phyloP scores from a whole-genome alignment of 2,888 invertebrate genomes.

The Encarsia formosa region DNA sequence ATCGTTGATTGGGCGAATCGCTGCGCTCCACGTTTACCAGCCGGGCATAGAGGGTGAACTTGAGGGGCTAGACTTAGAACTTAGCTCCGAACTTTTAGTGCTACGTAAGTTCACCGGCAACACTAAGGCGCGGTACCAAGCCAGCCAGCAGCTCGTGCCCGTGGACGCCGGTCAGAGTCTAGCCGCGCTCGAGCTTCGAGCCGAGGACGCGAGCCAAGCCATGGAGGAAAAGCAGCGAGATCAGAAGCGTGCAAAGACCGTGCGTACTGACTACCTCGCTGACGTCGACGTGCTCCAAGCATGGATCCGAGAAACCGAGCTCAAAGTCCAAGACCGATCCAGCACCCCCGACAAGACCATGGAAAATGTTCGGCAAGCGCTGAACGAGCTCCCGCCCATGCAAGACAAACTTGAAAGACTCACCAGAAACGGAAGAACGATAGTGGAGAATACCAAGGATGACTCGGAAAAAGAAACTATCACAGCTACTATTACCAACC shows the following conservation, averaged over 20 bases:
- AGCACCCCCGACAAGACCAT: conserved; percentile 73
- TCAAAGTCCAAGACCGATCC: conserved; percentile 76
- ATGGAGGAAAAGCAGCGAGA: conserved; percentile 87
- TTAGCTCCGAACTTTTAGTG: conserved; percentile 39
- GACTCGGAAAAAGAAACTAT: conserved; percentile 73
- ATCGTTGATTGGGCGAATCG: conserved; percentile 46
- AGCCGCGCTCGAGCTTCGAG: conserved; percentile 75
- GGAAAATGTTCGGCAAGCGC: conserved; percentile 72
- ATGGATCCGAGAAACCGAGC: conserved; percentile 81
- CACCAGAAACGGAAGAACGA: conserved; percentile 71
- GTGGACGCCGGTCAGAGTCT: conserved; percentile 77
- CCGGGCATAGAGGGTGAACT: conserved; percentile 61
- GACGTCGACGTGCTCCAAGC: conserved; percentile 77
- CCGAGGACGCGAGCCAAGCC: conserved; percentile 71
- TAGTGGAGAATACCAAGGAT: conserved; percentile 76
- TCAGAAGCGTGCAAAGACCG: conserved; percentile 79
- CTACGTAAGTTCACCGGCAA: conserved; percentile 46
- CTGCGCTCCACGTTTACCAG: conserved; percentile 68
- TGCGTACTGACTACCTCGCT: conserved; percentile 72
- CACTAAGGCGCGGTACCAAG: conserved; percentile 51
- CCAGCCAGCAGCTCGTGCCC: conserved; percentile 54
- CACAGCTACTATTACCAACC: conserved; percentile 68
- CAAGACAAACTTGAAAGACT: conserved; percentile 74
- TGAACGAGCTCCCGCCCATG: conserved; percentile 68
- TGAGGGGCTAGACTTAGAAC: conserved; percentile 53